A percentile compares a stretch with the other conserved stretches of the same genome.
These are phyloP conservation scores for Pimephales promelas DNA, from an alignment of 2,113 vertebrate species.

Conservation along the genomic window DNA sequence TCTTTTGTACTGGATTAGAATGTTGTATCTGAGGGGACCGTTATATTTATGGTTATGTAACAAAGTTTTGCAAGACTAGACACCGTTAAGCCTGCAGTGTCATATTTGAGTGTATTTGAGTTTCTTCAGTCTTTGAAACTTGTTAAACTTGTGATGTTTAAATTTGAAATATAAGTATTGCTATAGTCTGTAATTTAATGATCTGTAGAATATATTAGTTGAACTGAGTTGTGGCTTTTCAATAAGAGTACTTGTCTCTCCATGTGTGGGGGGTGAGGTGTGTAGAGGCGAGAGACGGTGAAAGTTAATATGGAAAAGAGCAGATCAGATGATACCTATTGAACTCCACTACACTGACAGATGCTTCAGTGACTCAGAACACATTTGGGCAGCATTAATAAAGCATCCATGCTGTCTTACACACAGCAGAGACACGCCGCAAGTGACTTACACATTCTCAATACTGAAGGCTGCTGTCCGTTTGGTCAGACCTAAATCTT, in stretches of 20 bases:
- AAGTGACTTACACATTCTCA: neutral
- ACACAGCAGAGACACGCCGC: neutral
- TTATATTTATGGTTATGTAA: neutral
- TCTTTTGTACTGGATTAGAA: neutral
- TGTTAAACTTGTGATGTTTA: neutral
- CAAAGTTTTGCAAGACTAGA: neutral
- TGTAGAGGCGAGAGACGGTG: slow-evolving; percentile 33
- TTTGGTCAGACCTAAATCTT: neutral
- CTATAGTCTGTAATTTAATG: neutral
- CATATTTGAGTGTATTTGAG: neutral
- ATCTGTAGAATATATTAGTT: neutral
- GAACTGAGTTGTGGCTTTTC: neutral
- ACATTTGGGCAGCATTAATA: neutral
- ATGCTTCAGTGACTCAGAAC: slow-evolving; percentile 5
- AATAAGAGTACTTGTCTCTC: neutral
- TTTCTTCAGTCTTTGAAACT: neutral
- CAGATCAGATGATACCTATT: slow-evolving; percentile 41
- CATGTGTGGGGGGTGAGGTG: neutral
- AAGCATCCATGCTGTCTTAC: neutral
- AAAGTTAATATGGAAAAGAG: slow-evolving; percentile 47
- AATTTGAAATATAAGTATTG: neutral
- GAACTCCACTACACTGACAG: slow-evolving; percentile 31
- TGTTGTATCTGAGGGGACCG: neutral
- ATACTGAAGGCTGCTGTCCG: neutral
- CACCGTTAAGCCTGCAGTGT: neutral